phyloP scores from a whole-genome alignment of 2,888 invertebrate genomes.

The Callimorpha dominula region DNA sequence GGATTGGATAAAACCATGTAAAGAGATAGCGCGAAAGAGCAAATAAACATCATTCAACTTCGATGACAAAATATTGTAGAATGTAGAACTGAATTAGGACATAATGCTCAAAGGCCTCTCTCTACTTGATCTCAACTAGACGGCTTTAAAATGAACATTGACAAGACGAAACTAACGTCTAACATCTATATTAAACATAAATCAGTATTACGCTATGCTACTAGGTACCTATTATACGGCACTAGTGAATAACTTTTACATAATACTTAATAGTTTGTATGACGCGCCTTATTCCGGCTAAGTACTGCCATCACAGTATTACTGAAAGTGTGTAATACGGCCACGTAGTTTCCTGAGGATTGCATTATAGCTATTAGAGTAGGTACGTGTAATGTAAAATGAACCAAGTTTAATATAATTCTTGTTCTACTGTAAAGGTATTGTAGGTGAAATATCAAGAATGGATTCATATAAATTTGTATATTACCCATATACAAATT shows the following conservation, averaged over 20 bases:
- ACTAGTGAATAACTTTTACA: background rate
- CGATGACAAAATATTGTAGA: background rate
- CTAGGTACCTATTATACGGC: background rate
- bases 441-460: background rate
- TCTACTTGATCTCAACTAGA: background rate
- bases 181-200: background rate
- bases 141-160: background rate
- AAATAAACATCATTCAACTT: no score
- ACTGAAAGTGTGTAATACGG: slow-evolving; percentile 13
- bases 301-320: background rate
- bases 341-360: slow-evolving; percentile 4
- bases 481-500: no score
- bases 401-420: background rate
- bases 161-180: background rate
- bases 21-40: no score
- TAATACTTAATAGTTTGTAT: slow-evolving; percentile 1
- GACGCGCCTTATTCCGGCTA: background rate
- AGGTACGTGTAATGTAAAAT: background rate
- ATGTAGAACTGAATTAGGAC: background rate
- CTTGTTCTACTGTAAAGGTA: background rate
- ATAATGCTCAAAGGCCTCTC: background rate
- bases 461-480: no score
- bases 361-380: background rate
- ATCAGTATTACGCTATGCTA: background rate
- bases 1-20: no score